Evolutionary conservation across 2,888 invertebrate genomes (phyloP).

Genomic region (Resseliella maxima): DNA sequence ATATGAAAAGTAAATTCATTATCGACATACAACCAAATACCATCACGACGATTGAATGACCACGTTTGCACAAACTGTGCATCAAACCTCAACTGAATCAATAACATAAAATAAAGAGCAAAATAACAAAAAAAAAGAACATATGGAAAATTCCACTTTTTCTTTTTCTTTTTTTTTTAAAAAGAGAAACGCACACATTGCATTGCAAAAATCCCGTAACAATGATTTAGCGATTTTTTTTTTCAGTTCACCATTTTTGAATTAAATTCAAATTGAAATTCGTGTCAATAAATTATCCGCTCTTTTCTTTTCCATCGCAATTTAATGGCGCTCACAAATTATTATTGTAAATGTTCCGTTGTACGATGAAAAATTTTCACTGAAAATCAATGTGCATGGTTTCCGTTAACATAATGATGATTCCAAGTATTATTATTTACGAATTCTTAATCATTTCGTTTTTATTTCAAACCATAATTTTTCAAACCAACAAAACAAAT

Average conservation of each 20-base stretch:
- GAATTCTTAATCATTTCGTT: no score
- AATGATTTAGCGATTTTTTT: slow-evolving; percentile 10
- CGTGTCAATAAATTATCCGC: slow-evolving; percentile 8
- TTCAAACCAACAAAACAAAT: no score
- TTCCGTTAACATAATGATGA: no score
- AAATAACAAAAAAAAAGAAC: not conserved
- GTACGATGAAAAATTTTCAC: no score
- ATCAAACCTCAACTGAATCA: not conserved
- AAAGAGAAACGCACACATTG: not conserved
- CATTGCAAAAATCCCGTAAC: slow-evolving; percentile 14
- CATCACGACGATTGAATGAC: slow-evolving; percentile 7
- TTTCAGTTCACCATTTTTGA: slow-evolving; percentile 9
- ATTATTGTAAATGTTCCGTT: no score
- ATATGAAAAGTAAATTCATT: slow-evolving; percentile 46
- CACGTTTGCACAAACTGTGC: not conserved
- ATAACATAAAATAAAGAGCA: not conserved
- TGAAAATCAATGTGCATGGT: no score
- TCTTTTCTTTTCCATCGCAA: not conserved
- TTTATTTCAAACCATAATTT: no score
- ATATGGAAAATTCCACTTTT: not conserved
- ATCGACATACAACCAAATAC: not conserved
- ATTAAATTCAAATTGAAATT: slow-evolving; percentile 24
- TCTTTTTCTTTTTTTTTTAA: not conserved
- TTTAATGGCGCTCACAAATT: not conserved
- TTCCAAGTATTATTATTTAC: no score